These are phyloP conservation scores for Melanotaenia pygmaea DNA, from an alignment of 2,797 vertebrate species.

Conservation along the genomic window DNA sequence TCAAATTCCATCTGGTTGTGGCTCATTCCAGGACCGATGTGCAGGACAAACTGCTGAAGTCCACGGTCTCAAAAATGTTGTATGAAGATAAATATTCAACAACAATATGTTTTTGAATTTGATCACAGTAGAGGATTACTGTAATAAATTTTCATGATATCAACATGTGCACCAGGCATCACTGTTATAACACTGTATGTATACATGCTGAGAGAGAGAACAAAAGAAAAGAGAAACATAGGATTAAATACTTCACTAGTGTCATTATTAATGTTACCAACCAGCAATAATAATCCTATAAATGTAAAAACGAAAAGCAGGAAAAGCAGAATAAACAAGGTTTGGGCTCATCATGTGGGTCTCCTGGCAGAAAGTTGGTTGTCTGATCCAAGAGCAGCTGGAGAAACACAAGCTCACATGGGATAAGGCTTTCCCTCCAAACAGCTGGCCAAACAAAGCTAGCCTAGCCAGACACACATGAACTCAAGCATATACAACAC, in stretches of 20 bases:
- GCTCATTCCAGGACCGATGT: too few relatives aligned
- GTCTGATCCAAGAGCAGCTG: conserved; percentile 84
- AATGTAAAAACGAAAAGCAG: conserved; percentile 27
- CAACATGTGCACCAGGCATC: neutral
- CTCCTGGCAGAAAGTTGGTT: conserved; percentile 58
- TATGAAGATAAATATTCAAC: neutral
- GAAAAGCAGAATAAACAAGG: conserved; percentile 33
- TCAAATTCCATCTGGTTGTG: neutral
- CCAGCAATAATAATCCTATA: conserved; percentile 43
- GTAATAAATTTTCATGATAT: neutral
- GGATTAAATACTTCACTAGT: neutral
- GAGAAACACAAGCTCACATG: conserved; percentile 82
- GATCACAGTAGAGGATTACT: too few relatives aligned
- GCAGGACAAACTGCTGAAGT: too few relatives aligned
- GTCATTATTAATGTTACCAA: conserved; percentile 7
- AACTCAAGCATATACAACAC: conserved; percentile 32
- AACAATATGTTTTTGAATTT: neutral
- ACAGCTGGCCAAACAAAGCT: conserved; percentile 84
- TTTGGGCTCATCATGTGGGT: conserved; percentile 33
- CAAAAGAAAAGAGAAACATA: too few relatives aligned
- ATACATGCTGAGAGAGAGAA: too few relatives aligned
- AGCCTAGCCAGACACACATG: conserved; percentile 33
- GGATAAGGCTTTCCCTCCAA: conserved; percentile 81
- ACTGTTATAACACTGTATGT: neutral
- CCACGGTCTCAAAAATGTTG: too few relatives aligned